These are phyloP conservation scores for Pempheris klunzingeri DNA, from an alignment of 2,797 vertebrate genomes.

Conservation along the genomic window DNA sequence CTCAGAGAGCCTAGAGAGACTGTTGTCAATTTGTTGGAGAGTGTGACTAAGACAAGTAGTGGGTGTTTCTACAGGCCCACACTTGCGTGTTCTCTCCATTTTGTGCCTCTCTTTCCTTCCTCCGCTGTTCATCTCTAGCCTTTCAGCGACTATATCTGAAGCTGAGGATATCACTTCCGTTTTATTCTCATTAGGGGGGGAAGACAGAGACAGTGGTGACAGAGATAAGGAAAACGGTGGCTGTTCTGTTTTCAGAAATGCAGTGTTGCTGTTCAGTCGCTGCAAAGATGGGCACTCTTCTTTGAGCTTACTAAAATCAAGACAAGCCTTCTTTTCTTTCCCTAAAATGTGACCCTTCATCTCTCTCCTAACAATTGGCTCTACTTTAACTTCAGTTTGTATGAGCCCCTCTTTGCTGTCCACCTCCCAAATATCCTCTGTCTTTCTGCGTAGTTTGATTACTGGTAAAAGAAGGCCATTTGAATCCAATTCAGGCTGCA, in stretches of 20 bases:
- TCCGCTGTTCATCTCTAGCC: slow-evolving; percentile 61
- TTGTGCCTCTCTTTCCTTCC: slow-evolving; percentile 76
- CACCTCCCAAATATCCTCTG: slow-evolving; percentile 85
- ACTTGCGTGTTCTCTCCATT: slow-evolving; percentile 69
- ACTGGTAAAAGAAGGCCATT: slow-evolving; percentile 74
- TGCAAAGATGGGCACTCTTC: slow-evolving; percentile 69
- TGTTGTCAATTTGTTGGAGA: slow-evolving; percentile 87
- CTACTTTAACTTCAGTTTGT: slow-evolving; percentile 49
- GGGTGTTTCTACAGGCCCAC: slow-evolving; percentile 70
- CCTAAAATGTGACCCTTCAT: slow-evolving; percentile 42
- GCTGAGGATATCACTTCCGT: slow-evolving; percentile 42
- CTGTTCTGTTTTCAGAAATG: slow-evolving; percentile 67
- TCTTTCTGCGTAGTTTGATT: slow-evolving; percentile 83
- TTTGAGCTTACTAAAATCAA: slow-evolving; percentile 71
- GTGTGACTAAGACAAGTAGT: slow-evolving; percentile 84
- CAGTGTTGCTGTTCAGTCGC: slow-evolving; percentile 36
- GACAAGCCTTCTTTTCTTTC: slow-evolving; percentile 54
- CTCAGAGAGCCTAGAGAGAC: slow-evolving; percentile 84
- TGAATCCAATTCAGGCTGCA: slow-evolving; percentile 43
- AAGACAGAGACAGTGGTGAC: slow-evolving; percentile 84
- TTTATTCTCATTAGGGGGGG: slow-evolving; percentile 75
- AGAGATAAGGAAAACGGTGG: slow-evolving; percentile 82
- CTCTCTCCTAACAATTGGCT: slow-evolving; percentile 58
- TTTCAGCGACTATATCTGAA: slow-evolving; percentile 57
- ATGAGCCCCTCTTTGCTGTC: slow-evolving; percentile 69